These are phyloP conservation scores for Acromyrmex echinatior DNA, from an alignment of 1,140 invertebrate species.

Conservation along the genomic window DNA sequence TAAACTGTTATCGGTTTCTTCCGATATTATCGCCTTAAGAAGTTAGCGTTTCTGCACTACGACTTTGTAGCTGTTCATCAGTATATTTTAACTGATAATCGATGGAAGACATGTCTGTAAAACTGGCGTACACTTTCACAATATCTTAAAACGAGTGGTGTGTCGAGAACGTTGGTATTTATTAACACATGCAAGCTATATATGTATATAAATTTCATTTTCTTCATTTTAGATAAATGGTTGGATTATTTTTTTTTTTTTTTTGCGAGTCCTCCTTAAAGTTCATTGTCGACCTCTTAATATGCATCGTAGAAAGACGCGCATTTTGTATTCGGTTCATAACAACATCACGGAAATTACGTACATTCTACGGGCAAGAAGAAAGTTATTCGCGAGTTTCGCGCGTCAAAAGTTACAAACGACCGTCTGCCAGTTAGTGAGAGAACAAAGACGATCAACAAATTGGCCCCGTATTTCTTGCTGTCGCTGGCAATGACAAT, in stretches of 20 bases:
- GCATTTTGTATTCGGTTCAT: conserved; percentile 10
- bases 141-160: neutral
- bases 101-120: conserved; percentile 21
- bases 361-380: conserved; percentile 25
- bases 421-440: conserved; percentile 34
- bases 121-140: no score
- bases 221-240: neutral
- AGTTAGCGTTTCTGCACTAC: neutral
- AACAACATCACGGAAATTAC: conserved; percentile 2
- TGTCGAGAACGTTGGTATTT: neutral
- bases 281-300: neutral
- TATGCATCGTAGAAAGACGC: neutral
- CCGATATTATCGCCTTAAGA: neutral
- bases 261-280: neutral
- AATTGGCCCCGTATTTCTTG: conserved; percentile 55
- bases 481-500: conserved; percentile 24
- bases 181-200: neutral
- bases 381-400: conserved; percentile 42
- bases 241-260: neutral
- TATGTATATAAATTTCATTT: neutral
- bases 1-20: neutral
- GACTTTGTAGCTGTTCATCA: neutral
- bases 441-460: conserved; percentile 45
- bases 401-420: conserved; percentile 52
- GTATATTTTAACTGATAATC: conserved; percentile 2